Evolutionary conservation across 1,140 invertebrate species (phyloP).

Genomic region (Bombus pascuorum): DNA sequence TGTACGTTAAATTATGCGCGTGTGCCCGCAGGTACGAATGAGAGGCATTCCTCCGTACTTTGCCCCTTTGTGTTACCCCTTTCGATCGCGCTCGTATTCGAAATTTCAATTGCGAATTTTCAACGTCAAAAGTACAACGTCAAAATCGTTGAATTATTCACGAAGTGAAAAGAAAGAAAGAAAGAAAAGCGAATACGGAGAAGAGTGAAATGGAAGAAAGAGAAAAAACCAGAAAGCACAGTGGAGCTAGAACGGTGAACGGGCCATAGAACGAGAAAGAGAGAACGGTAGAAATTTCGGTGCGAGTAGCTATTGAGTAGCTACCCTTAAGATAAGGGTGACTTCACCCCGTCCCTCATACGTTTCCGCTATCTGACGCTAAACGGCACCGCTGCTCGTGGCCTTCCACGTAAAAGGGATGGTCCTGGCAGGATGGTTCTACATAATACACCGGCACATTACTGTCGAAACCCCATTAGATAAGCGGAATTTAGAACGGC

Average conservation of each 20-base stretch:
- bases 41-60: slow-evolving; percentile 13
- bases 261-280: slow-evolving; percentile 40
- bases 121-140: neutral
- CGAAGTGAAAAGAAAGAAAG: slow-evolving; percentile 55
- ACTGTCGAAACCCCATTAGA: slow-evolving; percentile 76
- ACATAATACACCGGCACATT: slow-evolving; percentile 79
- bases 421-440: slow-evolving; percentile 72
- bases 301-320: slow-evolving; percentile 79
- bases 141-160: neutral
- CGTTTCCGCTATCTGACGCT: slow-evolving; percentile 77
- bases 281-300: slow-evolving; percentile 66
- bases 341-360: slow-evolving; percentile 75
- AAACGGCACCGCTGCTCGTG: slow-evolving; percentile 73
- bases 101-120: slow-evolving; percentile 3
- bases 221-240: too few species aligned
- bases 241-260: neutral
- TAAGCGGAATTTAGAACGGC: slow-evolving; percentile 77
- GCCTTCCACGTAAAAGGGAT: slow-evolving; percentile 77
- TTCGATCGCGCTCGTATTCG: neutral
- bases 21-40: slow-evolving; percentile 43
- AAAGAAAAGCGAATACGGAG: neutral
- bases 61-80: too few species aligned
- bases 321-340: slow-evolving; percentile 80
- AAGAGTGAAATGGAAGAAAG: neutral
- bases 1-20: slow-evolving; percentile 66